phyloP scores from a whole-genome alignment of 2,888 invertebrate species.

The Scaptomyza caliginosa region DNA sequence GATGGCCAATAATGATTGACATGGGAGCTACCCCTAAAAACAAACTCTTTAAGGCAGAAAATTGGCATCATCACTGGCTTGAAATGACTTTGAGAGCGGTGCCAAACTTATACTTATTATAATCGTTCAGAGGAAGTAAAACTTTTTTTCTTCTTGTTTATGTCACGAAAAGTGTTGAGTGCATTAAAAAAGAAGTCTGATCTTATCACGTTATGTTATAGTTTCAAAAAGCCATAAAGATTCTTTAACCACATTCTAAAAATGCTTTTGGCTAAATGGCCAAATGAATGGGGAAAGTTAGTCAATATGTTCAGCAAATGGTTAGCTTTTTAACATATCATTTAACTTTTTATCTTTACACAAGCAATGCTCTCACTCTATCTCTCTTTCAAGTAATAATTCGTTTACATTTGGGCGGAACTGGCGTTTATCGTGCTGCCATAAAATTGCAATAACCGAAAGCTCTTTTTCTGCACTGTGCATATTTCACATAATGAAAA shows the following conservation, averaged over 20 bases:
- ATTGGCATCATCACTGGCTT: slow-evolving; percentile 40
- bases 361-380: not conserved
- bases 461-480: slow-evolving; percentile 1
- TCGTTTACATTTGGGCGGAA: slow-evolving; percentile 47
- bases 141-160: not conserved
- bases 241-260: not conserved
- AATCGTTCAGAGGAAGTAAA: not conserved
- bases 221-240: not conserved
- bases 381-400: slow-evolving; percentile 39
- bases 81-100: not conserved
- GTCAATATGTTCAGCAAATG: not conserved
- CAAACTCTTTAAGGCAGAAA: slow-evolving; percentile 44
- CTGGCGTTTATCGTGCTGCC: slow-evolving; percentile 59
- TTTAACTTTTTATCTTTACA: slow-evolving; percentile 16
- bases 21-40: slow-evolving; percentile 26
- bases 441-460: slow-evolving; percentile 24
- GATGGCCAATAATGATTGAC: slow-evolving; percentile 62
- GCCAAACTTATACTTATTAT: slow-evolving; percentile 6
- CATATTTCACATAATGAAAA: slow-evolving; percentile 60
- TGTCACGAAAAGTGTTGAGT: not conserved
- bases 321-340: slow-evolving; percentile 18
- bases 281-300: slow-evolving; percentile 11
- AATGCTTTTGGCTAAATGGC: not conserved
- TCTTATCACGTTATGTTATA: not conserved
- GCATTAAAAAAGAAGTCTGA: not conserved